phyloP scores from a whole-genome alignment of 2,113 vertebrate genomes.

The Perca flavescens region DNA sequence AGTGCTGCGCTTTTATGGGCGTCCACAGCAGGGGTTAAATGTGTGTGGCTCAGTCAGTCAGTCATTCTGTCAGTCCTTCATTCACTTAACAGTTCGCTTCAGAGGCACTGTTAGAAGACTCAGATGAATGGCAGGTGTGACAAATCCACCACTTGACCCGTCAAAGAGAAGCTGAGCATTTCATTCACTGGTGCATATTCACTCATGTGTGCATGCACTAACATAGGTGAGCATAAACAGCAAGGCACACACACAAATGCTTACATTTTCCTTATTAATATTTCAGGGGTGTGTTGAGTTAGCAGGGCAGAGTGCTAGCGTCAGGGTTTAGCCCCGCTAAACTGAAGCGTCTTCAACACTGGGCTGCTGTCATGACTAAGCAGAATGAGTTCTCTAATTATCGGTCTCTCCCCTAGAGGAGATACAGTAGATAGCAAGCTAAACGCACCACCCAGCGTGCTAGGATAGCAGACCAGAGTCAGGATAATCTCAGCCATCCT shows the following conservation, averaged over 20 bases:
- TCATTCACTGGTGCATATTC: background rate
- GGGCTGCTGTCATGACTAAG: constrained; percentile 52
- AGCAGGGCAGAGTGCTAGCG: constrained; percentile 72
- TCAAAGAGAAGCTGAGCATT: constrained; percentile 35
- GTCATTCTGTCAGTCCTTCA: constrained; percentile 69
- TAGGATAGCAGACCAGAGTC: constrained; percentile 11
- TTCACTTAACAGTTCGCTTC: constrained; percentile 38
- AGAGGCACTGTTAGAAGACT: constrained; percentile 27
- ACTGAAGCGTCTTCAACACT: constrained; percentile 41
- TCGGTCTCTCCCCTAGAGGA: constrained; percentile 32
- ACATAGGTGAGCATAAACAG: constrained; percentile 33
- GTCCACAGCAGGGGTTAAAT: constrained; percentile 65
- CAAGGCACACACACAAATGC: constrained; percentile 41
- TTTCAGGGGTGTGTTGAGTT: constrained; percentile 74
- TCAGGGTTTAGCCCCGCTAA: constrained; percentile 71
- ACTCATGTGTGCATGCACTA: constrained; percentile 1
- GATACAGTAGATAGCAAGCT: constrained; percentile 11
- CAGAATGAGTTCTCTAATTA: constrained; percentile 66
- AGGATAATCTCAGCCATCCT: constrained; percentile 21
- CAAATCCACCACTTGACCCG: constrained; percentile 57
- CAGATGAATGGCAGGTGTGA: constrained; percentile 19
- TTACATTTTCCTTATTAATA: constrained; percentile 74
- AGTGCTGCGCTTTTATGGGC: constrained; percentile 38
- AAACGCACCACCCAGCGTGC: constrained; percentile 26
- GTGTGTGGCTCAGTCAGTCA: constrained; percentile 77